phyloP scores from a whole-genome alignment of 1,140 invertebrate genomes.

The Euura lappo region DNA sequence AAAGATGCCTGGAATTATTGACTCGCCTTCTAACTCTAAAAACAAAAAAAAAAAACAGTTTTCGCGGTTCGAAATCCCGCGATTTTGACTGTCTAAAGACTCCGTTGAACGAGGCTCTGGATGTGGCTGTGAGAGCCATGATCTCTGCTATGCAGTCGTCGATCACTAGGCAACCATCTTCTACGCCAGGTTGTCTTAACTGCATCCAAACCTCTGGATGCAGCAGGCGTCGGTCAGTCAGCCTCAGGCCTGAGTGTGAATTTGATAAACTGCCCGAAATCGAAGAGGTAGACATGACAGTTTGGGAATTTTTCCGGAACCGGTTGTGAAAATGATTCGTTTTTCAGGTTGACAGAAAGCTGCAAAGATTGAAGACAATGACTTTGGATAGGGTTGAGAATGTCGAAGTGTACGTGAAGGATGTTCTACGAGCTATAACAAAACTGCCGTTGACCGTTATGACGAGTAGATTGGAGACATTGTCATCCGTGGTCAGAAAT shows the following conservation, averaged over 20 bases:
- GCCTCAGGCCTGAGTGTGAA: background rate
- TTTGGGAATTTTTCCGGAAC: too few relatives aligned
- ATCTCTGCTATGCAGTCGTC: background rate
- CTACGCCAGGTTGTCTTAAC: background rate
- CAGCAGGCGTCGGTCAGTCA: background rate
- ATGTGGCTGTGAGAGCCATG: background rate
- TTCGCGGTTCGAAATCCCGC: background rate
- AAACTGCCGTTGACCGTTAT: background rate
- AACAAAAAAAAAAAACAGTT: background rate
- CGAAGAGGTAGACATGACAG: background rate
- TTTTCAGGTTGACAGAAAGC: background rate
- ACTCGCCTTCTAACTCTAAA: too few relatives aligned
- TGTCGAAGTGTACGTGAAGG: background rate
- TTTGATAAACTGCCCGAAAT: background rate
- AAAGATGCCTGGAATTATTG: background rate
- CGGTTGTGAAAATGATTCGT: too few relatives aligned
- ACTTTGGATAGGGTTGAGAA: background rate
- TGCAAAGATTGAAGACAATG: background rate
- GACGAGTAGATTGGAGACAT: background rate
- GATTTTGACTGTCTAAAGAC: background rate
- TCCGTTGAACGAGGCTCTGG: background rate
- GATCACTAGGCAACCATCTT: background rate
- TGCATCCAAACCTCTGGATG: background rate
- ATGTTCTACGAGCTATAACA: background rate
- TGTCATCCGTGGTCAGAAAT: background rate